Evolutionary conservation across 2,888 invertebrate species (phyloP).

Genomic region (Pristionchus arcanus): DNA sequence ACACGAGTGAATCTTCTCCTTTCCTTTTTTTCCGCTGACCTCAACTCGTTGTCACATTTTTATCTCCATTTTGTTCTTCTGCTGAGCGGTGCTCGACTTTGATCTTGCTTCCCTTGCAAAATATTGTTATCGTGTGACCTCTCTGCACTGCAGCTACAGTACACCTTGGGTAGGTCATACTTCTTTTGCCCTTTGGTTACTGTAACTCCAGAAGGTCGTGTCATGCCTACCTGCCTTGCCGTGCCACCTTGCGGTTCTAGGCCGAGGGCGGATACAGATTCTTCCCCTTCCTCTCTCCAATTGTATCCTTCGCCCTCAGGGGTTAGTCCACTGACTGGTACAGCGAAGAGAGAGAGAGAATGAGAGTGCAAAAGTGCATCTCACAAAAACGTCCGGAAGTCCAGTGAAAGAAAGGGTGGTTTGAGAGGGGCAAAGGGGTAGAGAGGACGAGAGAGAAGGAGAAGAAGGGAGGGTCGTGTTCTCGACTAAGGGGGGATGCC

Average conservation of each 20-base stretch:
- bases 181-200: background rate
- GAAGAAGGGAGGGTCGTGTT: slow-evolving; percentile 1
- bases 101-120: background rate
- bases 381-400: slow-evolving; percentile 30
- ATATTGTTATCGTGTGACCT: background rate
- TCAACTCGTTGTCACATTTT: slow-evolving; percentile 1
- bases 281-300: background rate
- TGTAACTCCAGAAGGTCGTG: background rate
- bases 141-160: background rate
- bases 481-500: background rate
- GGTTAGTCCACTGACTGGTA: background rate
- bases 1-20: background rate
- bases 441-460: background rate
- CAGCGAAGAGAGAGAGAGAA: background rate
- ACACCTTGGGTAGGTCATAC: background rate
- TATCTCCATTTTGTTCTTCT: background rate
- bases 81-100: slow-evolving; percentile 22
- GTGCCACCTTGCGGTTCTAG: background rate
- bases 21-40: slow-evolving; percentile 18
- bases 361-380: slow-evolving; percentile 24
- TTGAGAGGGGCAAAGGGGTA: background rate
- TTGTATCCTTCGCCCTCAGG: slow-evolving; percentile 34
- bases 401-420: background rate
- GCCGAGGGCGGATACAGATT: background rate
- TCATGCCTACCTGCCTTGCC: background rate